phyloP scores from a whole-genome alignment of 2,888 invertebrate genomes.

The Opisthograptis luteolata region DNA sequence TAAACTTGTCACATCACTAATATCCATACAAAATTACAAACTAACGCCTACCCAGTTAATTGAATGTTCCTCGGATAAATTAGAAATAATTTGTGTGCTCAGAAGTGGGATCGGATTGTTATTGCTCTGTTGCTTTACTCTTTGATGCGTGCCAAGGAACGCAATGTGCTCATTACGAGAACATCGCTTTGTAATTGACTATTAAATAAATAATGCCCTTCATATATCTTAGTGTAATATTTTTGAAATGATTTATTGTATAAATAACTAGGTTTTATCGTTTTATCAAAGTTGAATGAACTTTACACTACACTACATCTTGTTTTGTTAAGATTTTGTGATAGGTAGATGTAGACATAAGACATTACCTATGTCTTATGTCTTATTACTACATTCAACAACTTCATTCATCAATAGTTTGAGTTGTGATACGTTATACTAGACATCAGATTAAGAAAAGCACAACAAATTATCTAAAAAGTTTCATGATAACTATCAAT shows the following conservation, averaged over 20 bases:
- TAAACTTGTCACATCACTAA: neutral
- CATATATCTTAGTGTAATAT: too few relatives aligned
- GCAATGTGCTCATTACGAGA: constrained; percentile 9
- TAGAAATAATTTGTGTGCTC: constrained; percentile 61
- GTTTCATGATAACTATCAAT: neutral
- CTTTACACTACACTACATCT: too few relatives aligned
- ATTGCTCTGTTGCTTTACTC: constrained; percentile 53
- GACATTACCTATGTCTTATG: too few relatives aligned
- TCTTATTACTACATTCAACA: too few relatives aligned
- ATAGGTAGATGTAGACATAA: too few relatives aligned
- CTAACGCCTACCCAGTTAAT: constrained; percentile 62
- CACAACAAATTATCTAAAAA: neutral
- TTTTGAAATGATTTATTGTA: too few relatives aligned
- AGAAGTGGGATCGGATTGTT: constrained; percentile 56
- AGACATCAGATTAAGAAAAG: neutral
- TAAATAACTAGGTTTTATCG: too few relatives aligned
- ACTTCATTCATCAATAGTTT: too few relatives aligned
- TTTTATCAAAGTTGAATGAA: too few relatives aligned
- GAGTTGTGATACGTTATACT: too few relatives aligned
- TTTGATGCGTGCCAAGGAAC: constrained; percentile 46
- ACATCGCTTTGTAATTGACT: constrained; percentile 11
- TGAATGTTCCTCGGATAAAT: constrained; percentile 68
- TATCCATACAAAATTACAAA: constrained; percentile 31
- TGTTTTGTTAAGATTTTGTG: too few relatives aligned
- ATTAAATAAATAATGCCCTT: constrained; percentile 11